phyloP scores from a whole-genome alignment of 2,888 invertebrate species.

The Tipula unca region DNA sequence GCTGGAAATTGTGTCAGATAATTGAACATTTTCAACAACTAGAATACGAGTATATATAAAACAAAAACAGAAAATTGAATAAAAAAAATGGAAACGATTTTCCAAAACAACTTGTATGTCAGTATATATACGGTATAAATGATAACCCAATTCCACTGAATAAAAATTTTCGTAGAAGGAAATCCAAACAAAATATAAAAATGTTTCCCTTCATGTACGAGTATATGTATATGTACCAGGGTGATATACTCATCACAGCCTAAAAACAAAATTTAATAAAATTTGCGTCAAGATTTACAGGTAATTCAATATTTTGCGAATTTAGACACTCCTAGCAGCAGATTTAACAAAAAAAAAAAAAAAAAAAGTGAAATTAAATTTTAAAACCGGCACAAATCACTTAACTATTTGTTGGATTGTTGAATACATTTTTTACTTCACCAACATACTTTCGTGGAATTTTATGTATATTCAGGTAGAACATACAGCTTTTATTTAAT shows the following conservation, averaged over 20 bases:
- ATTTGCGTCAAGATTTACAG: neutral
- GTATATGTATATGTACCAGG: neutral
- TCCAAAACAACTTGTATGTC: neutral
- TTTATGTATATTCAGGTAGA: no score
- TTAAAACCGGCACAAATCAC: neutral
- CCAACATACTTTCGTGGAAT: no score
- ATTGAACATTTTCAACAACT: neutral
- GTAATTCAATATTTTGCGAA: neutral
- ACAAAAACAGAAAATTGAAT: neutral
- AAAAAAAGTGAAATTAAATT: neutral
- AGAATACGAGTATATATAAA: neutral
- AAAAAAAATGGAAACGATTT: neutral
- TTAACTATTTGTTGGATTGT: neutral
- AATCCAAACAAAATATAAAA: neutral
- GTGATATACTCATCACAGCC: neutral
- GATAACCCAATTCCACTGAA: neutral
- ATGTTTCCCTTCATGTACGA: neutral
- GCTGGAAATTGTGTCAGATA: neutral
- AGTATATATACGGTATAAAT: neutral
- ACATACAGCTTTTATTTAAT: no score
- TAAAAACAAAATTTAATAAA: neutral
- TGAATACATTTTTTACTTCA: no score
- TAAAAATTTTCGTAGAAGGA: neutral
- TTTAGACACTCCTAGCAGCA: neutral
- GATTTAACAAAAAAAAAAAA: neutral